phyloP scores from a whole-genome alignment of 2,797 vertebrate species.

The Amphiprion clarkii region DNA sequence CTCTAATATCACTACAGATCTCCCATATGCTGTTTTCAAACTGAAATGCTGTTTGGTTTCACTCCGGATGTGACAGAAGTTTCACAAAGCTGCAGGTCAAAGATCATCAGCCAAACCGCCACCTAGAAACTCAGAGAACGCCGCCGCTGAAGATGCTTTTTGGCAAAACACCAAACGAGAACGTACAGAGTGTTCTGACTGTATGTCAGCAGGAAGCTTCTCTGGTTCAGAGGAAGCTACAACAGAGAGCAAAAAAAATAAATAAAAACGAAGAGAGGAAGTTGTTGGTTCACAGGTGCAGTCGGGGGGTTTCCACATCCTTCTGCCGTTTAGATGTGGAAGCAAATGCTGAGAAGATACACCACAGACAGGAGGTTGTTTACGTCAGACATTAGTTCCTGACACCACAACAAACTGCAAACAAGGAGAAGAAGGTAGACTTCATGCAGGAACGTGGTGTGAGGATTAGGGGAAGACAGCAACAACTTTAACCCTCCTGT shows the following conservation, averaged over 20 bases:
- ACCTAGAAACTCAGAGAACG: conserved; percentile 10
- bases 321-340: conserved; percentile 31
- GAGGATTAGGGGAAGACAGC: neutral
- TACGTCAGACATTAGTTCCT: conserved; percentile 29
- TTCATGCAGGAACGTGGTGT: neutral
- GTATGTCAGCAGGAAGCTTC: conserved; percentile 51
- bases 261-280: conserved; percentile 39
- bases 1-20: neutral
- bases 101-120: conserved; percentile 5
- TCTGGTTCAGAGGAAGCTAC: conserved; percentile 25
- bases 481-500: too few relatives aligned
- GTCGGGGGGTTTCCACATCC: conserved; percentile 59
- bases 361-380: conserved; percentile 52
- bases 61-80: conserved; percentile 5
- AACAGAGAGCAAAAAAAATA: conserved; percentile 16
- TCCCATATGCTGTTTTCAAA: neutral
- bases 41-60: conserved; percentile 24
- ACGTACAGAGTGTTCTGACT: neutral
- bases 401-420: conserved; percentile 22
- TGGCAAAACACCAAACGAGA: conserved; percentile 5
- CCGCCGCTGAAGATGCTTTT: neutral
- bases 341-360: conserved; percentile 34
- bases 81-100: conserved; percentile 20
- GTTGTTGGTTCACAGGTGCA: conserved; percentile 67
- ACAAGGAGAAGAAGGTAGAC: neutral